These are phyloP conservation scores for Natator depressus DNA, from an alignment of 2,113 vertebrate genomes.

Conservation along the genomic window DNA sequence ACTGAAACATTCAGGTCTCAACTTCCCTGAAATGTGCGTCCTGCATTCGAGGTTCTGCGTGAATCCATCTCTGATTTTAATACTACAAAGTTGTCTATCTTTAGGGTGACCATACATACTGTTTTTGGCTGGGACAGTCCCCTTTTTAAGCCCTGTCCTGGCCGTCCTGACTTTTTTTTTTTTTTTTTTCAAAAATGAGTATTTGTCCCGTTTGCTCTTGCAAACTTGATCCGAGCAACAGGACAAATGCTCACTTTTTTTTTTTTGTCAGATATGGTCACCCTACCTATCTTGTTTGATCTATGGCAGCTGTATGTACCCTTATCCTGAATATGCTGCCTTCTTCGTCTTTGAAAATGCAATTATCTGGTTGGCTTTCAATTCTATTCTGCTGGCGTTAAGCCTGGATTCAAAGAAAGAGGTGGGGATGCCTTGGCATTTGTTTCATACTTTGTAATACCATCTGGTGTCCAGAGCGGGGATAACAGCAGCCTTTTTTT, in stretches of 20 bases:
- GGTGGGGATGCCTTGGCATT: background rate
- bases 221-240: no score
- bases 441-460: conserved; percentile 16
- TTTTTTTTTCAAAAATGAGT: no score
- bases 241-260: no score
- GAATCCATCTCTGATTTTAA: background rate
- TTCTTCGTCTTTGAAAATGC: accelerated
- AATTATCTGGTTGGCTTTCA: background rate
- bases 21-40: background rate
- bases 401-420: background rate
- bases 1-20: background rate
- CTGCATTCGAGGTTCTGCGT: background rate
- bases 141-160: no score
- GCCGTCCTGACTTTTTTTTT: no score
- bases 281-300: background rate
- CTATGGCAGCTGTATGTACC: background rate
- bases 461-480: conserved; percentile 51
- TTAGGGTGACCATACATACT: no score
- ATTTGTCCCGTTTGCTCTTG: no score
- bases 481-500: background rate
- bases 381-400: background rate
- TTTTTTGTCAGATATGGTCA: no score
- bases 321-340: background rate
- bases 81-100: background rate
- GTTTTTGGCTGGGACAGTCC: no score